Evolutionary conservation across 2,888 invertebrate genomes (phyloP).

Genomic region (Acrobasis repandana): DNA sequence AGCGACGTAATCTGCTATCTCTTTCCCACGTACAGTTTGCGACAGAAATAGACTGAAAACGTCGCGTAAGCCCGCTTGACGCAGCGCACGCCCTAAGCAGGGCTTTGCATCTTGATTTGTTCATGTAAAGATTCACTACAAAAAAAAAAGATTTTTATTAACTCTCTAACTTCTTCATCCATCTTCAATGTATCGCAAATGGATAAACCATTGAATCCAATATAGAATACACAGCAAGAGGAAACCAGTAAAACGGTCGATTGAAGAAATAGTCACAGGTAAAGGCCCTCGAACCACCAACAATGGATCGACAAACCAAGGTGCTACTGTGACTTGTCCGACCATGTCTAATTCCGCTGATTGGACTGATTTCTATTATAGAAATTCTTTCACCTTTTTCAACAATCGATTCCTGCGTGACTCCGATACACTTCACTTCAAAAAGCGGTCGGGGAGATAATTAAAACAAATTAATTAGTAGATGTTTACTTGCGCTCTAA

Average conservation of each 20-base stretch:
- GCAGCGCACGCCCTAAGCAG: too few species aligned
- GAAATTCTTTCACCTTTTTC: slow-evolving; percentile 54
- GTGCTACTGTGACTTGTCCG: slow-evolving; percentile 54
- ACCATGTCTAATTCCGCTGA: slow-evolving; percentile 67
- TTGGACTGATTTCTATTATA: slow-evolving; percentile 75
- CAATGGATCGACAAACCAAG: slow-evolving; percentile 43
- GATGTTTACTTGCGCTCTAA: background rate
- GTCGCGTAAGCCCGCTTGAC: too few species aligned
- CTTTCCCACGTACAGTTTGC: too few species aligned
- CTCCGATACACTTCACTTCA: slow-evolving; percentile 56
- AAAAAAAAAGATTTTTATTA: too few species aligned
- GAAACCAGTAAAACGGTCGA: slow-evolving; percentile 19
- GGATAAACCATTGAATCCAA: too few species aligned
- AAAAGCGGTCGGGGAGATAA: slow-evolving; percentile 29
- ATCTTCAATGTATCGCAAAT: too few species aligned
- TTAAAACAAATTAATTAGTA: slow-evolving; percentile 19
- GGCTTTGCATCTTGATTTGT: too few species aligned
- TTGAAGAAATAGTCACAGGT: slow-evolving; percentile 26
- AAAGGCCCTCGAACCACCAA: slow-evolving; percentile 27
- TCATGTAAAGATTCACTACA: too few species aligned
- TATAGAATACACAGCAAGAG: background rate
- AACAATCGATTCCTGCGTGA: slow-evolving; percentile 63
- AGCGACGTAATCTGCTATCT: too few species aligned
- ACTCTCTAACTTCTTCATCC: too few species aligned
- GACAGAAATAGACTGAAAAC: too few species aligned